Evolutionary conservation across 1,140 invertebrate species (phyloP).

Genomic region (Drosophila littoralis): DNA sequence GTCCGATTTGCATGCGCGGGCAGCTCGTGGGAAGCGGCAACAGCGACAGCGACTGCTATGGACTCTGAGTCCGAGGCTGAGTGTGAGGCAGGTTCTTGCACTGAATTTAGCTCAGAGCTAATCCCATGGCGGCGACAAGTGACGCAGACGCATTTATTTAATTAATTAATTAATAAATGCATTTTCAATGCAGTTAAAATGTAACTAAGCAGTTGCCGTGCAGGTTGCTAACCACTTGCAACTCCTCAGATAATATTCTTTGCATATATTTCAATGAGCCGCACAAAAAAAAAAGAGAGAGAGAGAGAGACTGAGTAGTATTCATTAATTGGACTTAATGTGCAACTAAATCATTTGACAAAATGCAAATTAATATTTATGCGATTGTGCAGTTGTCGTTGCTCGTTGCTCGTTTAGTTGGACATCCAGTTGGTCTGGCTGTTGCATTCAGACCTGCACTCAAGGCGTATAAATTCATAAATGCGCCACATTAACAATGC

Average conservation of each 20-base stretch:
- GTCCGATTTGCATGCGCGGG: conserved; percentile 66
- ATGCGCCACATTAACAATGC: too few species aligned
- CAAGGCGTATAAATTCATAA: too few species aligned
- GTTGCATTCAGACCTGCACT: conserved; percentile 64
- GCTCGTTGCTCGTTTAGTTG: conserved; percentile 13
- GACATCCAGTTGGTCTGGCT: conserved; percentile 10
- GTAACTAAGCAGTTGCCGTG: too few species aligned
- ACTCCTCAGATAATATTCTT: neutral
- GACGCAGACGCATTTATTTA: conserved; percentile 23
- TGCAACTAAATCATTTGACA: conserved; percentile 66
- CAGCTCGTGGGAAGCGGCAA: conserved; percentile 52
- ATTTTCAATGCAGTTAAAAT: neutral
- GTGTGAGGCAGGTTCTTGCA: neutral
- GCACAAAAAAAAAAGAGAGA: neutral
- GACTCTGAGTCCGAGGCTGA: neutral
- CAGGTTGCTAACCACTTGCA: neutral
- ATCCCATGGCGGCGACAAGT: conserved; percentile 39
- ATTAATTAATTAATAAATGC: conserved; percentile 19
- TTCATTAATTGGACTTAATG: conserved; percentile 68
- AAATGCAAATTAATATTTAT: conserved; percentile 80
- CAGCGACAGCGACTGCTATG: neutral
- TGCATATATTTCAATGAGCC: conserved; percentile 49
- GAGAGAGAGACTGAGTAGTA: conserved; percentile 10
- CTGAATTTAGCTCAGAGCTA: neutral
- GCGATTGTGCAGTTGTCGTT: conserved; percentile 24